Conservation (phyloP, 2,888 invertebrate species). For the Empis stercorea region DNA sequence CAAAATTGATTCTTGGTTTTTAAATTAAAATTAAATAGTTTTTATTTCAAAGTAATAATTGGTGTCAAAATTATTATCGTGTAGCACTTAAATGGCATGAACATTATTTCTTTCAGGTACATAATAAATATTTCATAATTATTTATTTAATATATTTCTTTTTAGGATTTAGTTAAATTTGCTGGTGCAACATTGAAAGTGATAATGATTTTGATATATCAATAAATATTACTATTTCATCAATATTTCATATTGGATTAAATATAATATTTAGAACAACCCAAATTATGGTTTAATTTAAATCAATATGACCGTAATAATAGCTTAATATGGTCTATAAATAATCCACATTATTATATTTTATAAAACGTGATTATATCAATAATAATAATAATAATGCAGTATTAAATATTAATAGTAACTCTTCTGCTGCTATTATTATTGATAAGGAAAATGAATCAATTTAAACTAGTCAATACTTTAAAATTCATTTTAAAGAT, state of each 20-base stretch:
- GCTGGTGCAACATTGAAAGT: conserved; percentile 48
- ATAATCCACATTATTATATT: neutral
- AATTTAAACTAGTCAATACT: too few species aligned
- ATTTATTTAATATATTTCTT: too few species aligned
- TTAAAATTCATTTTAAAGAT: too few species aligned
- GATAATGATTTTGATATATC: conserved; percentile 39
- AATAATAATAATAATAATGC: neutral
- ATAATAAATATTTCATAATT: too few species aligned
- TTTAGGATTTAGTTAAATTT: too few species aligned
- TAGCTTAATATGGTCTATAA: neutral
- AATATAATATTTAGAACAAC: neutral
- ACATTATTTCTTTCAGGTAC: conserved; percentile 51
- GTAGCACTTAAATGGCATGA: conserved; percentile 62
- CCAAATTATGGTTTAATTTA: neutral
- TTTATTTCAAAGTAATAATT: conserved; percentile 46
- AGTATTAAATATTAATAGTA: too few species aligned
- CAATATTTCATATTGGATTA: neutral
- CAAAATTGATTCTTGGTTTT: too few species aligned
- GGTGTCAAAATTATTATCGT: conserved; percentile 59
- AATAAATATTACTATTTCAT: conserved; percentile 14
- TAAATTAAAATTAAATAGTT: conserved; percentile 46
- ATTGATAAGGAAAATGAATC: neutral
- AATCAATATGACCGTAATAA: neutral
- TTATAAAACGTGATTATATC: neutral
- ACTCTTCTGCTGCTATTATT: neutral